Evolutionary conservation across 2,113 vertebrate genomes (phyloP).

Genomic region (Cryptotis parvus): DNA sequence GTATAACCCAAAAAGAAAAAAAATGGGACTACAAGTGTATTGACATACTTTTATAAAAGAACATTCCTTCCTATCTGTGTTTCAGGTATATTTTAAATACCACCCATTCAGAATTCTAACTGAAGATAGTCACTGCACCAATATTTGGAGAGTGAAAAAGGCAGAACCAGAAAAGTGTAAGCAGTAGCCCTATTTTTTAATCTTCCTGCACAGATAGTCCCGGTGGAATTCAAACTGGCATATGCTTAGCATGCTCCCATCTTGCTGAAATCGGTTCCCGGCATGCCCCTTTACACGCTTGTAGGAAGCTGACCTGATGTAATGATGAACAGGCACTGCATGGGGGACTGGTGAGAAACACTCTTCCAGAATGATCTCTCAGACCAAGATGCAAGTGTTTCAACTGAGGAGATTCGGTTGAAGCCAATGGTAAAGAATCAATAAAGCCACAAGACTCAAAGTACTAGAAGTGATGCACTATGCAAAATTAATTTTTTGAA

Average conservation of each 20-base stretch:
- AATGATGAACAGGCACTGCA: not conserved
- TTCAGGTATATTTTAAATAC: not conserved
- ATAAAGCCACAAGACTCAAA: not conserved
- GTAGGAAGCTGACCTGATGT: not conserved
- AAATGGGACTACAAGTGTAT: not conserved
- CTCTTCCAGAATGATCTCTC: not conserved
- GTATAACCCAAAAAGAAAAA: too few relatives aligned
- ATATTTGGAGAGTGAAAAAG: constrained; percentile 17
- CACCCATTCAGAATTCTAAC: not conserved
- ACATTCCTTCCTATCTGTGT: not conserved
- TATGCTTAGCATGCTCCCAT: not conserved
- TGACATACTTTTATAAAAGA: constrained; percentile 24
- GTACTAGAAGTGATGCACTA: not conserved
- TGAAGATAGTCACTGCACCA: not conserved
- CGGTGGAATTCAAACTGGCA: not conserved
- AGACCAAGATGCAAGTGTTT: not conserved
- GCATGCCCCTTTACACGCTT: not conserved
- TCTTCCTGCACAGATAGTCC: not conserved
- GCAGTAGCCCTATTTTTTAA: not conserved
- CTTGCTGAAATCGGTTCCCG: not conserved
- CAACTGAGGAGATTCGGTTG: accelerated
- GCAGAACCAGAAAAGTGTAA: not conserved
- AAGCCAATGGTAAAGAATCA: not conserved
- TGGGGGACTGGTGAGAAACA: not conserved
- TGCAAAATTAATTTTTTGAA: not conserved